Conservation (phyloP, 2,797 vertebrate species). For the Graptemys geographica region DNA sequence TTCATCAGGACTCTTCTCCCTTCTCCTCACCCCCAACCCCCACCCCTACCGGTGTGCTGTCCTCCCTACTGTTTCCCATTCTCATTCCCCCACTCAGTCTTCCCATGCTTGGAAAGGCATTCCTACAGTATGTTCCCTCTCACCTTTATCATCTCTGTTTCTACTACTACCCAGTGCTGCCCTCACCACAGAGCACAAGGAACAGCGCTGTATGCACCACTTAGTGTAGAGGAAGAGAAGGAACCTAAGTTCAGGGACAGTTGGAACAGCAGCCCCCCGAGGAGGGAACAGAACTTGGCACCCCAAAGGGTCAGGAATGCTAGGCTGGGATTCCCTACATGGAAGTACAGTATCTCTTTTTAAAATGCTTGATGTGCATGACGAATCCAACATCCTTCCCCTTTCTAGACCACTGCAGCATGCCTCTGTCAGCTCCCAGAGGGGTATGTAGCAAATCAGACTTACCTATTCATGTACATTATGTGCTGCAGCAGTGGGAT, state of each 20-base stretch:
- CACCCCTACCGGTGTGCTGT: background rate
- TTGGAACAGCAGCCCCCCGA: too few species aligned
- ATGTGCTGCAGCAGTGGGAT: background rate
- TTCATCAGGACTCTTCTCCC: background rate
- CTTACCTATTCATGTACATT: background rate
- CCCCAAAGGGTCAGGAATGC: background rate
- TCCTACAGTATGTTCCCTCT: background rate
- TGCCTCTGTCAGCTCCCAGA: too few species aligned
- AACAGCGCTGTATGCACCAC: background rate
- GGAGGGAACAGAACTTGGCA: background rate
- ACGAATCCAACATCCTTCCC: background rate
- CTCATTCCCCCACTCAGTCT: background rate
- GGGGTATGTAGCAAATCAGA: background rate
- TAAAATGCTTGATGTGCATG: background rate
- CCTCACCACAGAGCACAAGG: background rate
- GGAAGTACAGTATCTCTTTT: background rate
- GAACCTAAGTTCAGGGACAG: background rate
- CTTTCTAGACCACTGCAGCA: background rate
- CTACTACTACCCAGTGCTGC: background rate
- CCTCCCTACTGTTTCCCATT: background rate
- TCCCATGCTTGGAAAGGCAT: background rate
- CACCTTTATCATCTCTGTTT: background rate
- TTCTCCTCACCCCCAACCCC: fast-evolving
- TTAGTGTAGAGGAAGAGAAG: background rate
- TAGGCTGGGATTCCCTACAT: background rate